A percentile compares a stretch with the other conserved stretches of the same genome.
These are phyloP conservation scores for Ischnus inquisitorius DNA, from an alignment of 2,888 invertebrate species.

Conservation along the genomic window DNA sequence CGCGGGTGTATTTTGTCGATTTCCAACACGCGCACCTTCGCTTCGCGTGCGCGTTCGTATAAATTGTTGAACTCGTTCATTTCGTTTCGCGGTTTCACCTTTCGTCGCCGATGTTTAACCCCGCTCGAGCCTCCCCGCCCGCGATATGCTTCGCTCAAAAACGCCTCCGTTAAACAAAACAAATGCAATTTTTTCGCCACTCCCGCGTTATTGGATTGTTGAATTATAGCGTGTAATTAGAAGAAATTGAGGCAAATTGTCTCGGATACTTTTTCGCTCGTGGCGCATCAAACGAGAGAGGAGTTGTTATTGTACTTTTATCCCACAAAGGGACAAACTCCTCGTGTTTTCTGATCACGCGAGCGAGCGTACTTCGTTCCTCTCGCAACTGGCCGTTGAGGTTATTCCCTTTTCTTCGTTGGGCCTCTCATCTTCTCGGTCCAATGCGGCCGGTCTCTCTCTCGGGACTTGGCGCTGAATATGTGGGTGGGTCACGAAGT, in stretches of 20 bases:
- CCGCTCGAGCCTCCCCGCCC: neutral
- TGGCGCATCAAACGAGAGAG: neutral
- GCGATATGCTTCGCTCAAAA: neutral
- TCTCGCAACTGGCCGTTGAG: conserved; percentile 10
- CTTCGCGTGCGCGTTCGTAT: no score
- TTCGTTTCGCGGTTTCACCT: conserved; percentile 34
- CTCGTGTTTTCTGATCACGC: conserved; percentile 27
- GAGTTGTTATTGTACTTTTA: neutral
- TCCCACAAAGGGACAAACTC: neutral
- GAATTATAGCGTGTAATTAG: conserved; percentile 44
- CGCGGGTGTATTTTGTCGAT: conserved; percentile 5
- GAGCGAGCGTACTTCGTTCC: conserved; percentile 19
- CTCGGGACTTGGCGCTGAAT: conserved; percentile 64
- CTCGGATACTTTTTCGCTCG: conserved; percentile 37
- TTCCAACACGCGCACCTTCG: neutral
- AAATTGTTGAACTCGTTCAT: conserved; percentile 18
- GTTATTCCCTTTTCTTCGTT: conserved; percentile 51
- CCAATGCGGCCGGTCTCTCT: conserved; percentile 1
- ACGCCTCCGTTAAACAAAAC: neutral
- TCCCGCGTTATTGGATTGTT: conserved; percentile 1
- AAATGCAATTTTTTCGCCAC: conserved; percentile 12
- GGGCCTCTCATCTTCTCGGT: conserved; percentile 69
- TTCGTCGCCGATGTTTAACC: neutral
- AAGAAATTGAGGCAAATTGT: conserved; percentile 51
- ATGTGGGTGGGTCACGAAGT: conserved; percentile 80